A percentile compares a stretch with the other conserved stretches of the same genome.
phyloP scores from a whole-genome alignment of 2,797 vertebrate genomes.

The Brotula barbata region DNA sequence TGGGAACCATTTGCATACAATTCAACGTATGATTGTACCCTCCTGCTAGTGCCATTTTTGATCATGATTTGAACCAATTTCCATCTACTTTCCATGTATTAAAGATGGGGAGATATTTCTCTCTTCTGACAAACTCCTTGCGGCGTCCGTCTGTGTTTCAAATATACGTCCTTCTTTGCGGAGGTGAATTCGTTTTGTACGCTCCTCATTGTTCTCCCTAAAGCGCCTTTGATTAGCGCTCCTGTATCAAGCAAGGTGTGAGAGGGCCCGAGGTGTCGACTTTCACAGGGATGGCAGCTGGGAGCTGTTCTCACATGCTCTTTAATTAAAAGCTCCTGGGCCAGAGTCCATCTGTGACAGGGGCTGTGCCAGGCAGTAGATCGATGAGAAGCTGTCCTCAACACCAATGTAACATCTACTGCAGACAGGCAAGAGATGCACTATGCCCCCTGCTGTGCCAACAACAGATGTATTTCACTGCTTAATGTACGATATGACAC shows the following conservation, averaged over 20 bases:
- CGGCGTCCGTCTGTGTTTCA: slow-evolving; percentile 42
- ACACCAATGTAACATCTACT: slow-evolving; percentile 65
- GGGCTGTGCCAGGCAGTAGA: slow-evolving; percentile 73
- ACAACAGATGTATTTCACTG: slow-evolving; percentile 71
- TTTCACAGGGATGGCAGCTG: slow-evolving; percentile 80
- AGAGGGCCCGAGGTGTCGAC: slow-evolving; percentile 75
- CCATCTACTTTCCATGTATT: slow-evolving; percentile 73
- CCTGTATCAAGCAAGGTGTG: slow-evolving; percentile 68
- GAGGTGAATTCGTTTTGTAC: slow-evolving; percentile 68
- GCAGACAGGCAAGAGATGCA: slow-evolving; percentile 66
- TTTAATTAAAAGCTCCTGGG: slow-evolving; percentile 85
- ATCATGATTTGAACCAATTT: slow-evolving; percentile 77
- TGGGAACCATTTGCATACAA: slow-evolving; percentile 79
- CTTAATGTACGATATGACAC: slow-evolving; percentile 70
- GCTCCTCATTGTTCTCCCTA: slow-evolving; percentile 68
- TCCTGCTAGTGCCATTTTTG: slow-evolving; percentile 71
- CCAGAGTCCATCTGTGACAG: slow-evolving; percentile 80
- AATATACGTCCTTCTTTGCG: slow-evolving; percentile 53
- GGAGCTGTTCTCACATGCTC: slow-evolving; percentile 82
- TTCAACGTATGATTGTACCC: slow-evolving; percentile 78
- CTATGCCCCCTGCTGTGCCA: slow-evolving; percentile 53
- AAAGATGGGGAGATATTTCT: slow-evolving; percentile 46
- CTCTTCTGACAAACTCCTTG: slow-evolving; percentile 35
- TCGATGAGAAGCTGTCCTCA: slow-evolving; percentile 77
- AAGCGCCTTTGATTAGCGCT: slow-evolving; percentile 76